Evolutionary conservation across 2,888 invertebrate genomes (phyloP).

Genomic region (Morinoia aosen): DNA sequence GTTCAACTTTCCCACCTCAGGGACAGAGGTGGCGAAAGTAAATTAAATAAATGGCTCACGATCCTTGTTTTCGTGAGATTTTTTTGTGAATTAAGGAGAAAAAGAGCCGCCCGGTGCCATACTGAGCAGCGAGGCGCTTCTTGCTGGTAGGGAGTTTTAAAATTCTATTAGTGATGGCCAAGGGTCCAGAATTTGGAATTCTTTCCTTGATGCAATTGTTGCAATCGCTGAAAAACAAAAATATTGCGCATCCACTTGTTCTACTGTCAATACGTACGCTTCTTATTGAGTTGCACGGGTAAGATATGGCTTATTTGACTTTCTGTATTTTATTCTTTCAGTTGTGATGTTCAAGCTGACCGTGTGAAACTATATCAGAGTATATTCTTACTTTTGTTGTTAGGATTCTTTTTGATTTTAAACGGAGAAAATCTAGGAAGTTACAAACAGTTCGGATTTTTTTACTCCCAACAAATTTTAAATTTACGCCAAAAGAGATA

Average conservation of each 20-base stretch:
- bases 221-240: background rate
- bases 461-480: background rate
- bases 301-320: background rate
- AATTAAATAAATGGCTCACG: background rate
- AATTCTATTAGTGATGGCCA: background rate
- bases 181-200: background rate
- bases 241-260: background rate
- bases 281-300: background rate
- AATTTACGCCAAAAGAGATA: background rate
- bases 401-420: background rate
- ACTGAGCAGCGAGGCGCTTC: background rate
- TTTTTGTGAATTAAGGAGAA: background rate
- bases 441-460: background rate
- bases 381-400: background rate
- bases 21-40: background rate
- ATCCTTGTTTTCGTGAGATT: background rate
- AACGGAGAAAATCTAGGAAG: background rate
- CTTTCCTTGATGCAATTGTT: background rate
- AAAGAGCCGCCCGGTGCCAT: too few relatives aligned
- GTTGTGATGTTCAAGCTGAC: background rate
- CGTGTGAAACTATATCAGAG: background rate
- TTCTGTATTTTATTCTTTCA: background rate
- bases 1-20: background rate
- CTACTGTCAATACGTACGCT: background rate
- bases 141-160: background rate